These are phyloP conservation scores for Hoplodrina blanda DNA, from an alignment of 2,888 invertebrate genomes.

Conservation along the genomic window DNA sequence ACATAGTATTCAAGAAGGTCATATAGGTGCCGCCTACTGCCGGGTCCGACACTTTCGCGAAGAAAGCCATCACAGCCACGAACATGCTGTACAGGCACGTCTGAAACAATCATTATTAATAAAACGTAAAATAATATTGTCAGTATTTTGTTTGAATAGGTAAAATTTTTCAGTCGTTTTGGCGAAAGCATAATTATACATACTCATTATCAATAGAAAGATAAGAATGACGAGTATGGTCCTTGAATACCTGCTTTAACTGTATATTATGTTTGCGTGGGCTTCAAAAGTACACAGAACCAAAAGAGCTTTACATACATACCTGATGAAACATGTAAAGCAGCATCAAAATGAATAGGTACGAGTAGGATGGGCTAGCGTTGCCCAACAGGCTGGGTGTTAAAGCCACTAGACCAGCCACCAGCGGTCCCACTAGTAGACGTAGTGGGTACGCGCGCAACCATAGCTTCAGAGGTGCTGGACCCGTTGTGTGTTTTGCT, in stretches of 20 bases:
- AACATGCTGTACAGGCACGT: slow-evolving; percentile 98
- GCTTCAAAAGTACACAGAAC: too few relatives aligned
- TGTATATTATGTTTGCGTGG: too few relatives aligned
- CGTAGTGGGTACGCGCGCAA: slow-evolving; percentile 97
- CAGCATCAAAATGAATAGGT: slow-evolving; percentile 94
- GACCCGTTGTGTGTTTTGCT: slow-evolving; percentile 95
- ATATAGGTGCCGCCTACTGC: slow-evolving; percentile 99
- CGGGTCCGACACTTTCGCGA: slow-evolving; percentile 99
- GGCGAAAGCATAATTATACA: too few relatives aligned
- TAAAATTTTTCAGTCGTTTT: background rate
- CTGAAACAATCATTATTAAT: slow-evolving; percentile 84
- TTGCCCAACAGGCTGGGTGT: slow-evolving; percentile 94
- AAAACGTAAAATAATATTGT: background rate
- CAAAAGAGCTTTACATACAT: slow-evolving; percentile 28
- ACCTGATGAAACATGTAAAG: slow-evolving; percentile 98
- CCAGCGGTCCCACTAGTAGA: slow-evolving; percentile 95
- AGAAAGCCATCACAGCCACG: slow-evolving; percentile 99
- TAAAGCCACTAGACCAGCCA: slow-evolving; percentile 95
- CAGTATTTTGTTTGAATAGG: background rate
- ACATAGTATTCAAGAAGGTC: slow-evolving; percentile 98
- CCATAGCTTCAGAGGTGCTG: slow-evolving; percentile 96
- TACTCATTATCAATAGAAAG: too few relatives aligned
- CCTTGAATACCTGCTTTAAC: too few relatives aligned
- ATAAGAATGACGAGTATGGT: too few relatives aligned
- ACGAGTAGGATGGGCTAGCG: slow-evolving; percentile 91